These are phyloP conservation scores for Hydropsyche tenuis DNA, from an alignment of 1,140 invertebrate species.

Conservation along the genomic window DNA sequence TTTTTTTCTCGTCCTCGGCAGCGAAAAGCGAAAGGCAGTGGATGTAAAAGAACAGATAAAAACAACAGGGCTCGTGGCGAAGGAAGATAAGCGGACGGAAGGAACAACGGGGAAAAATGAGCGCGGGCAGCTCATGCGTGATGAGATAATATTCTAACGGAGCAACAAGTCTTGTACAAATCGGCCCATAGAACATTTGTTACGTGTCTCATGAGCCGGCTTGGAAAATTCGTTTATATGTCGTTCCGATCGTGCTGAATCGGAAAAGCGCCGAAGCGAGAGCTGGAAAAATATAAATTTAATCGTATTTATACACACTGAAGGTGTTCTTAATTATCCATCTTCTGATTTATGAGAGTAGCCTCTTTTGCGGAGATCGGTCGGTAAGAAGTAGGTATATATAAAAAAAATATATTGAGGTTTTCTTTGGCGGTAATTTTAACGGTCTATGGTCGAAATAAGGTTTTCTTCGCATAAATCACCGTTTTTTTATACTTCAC, in stretches of 20 bases:
- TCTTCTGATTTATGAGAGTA: too few relatives aligned
- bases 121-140: conserved; percentile 36
- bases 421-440: too few relatives aligned
- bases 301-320: too few relatives aligned
- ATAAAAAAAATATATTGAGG: too few relatives aligned
- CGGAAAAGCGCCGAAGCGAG: not conserved
- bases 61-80: conserved; percentile 32
- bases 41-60: conserved; percentile 34
- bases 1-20: not conserved
- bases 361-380: too few relatives aligned
- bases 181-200: conserved; percentile 13
- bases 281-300: too few relatives aligned
- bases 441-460: too few relatives aligned
- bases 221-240: conserved; percentile 17
- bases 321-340: too few relatives aligned
- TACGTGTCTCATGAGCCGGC: conserved; percentile 21
- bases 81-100: conserved; percentile 38
- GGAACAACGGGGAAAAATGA: conserved; percentile 34
- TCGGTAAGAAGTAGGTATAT: too few relatives aligned
- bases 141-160: conserved; percentile 41
- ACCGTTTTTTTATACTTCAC: too few relatives aligned
- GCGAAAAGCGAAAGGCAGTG: conserved; percentile 1
- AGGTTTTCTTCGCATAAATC: too few relatives aligned
- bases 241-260: not conserved
- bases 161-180: conserved; percentile 39